These are phyloP conservation scores for Tinamus major DNA, from an alignment of 2,797 vertebrate species.

Conservation along the genomic window DNA sequence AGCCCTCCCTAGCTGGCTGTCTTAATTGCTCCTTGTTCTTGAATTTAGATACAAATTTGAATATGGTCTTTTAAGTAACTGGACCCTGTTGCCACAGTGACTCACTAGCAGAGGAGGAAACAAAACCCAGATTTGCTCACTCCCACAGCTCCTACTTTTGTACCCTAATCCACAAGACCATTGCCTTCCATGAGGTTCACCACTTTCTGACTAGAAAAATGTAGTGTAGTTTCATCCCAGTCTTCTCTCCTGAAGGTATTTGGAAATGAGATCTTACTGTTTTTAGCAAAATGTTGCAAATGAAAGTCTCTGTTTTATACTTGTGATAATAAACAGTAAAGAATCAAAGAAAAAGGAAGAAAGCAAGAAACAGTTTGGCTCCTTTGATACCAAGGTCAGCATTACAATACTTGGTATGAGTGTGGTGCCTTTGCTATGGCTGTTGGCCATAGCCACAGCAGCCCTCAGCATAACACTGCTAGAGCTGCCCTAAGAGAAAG, in stretches of 20 bases:
- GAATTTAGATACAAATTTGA: background rate
- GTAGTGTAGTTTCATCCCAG: background rate
- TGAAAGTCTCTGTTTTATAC: constrained; percentile 1
- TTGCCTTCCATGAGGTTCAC: background rate
- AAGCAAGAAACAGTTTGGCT: background rate
- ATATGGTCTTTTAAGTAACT: background rate
- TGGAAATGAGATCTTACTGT: constrained; percentile 36
- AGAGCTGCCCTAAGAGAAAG: background rate
- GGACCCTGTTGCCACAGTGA: background rate
- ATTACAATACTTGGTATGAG: background rate
- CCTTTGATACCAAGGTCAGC: constrained; percentile 14
- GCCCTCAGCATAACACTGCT: background rate
- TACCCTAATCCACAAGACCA: background rate
- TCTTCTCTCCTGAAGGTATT: constrained; percentile 5
- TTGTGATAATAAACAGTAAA: constrained; percentile 44
- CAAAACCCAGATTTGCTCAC: background rate
- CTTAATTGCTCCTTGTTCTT: background rate
- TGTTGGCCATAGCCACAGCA: background rate
- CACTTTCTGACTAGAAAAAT: constrained; percentile 5
- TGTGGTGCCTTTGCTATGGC: background rate
- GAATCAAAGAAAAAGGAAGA: constrained; percentile 11
- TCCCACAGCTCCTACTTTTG: background rate
- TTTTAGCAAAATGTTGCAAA: constrained; percentile 35
- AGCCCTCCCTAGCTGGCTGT: background rate
- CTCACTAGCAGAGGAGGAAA: background rate